Evolutionary conservation across 2,113 vertebrate species (phyloP).

Genomic region (Dasypus novemcinctus): DNA sequence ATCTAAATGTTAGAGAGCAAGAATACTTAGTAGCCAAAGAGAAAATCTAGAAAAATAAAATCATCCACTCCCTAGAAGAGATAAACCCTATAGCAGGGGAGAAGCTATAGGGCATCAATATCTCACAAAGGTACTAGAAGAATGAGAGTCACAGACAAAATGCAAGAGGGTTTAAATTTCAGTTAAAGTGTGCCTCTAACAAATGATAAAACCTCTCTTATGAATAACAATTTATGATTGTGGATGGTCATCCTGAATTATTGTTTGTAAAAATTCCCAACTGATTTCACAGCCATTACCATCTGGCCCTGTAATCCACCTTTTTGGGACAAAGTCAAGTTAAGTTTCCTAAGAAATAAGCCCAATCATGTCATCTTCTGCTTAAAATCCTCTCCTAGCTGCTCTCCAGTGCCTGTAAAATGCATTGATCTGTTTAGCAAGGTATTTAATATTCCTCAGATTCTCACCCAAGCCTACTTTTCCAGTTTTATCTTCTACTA

Average conservation of each 20-base stretch:
- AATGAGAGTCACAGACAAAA: neutral
- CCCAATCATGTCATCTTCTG: neutral
- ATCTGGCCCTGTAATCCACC: neutral
- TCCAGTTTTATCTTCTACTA: neutral
- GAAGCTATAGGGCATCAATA: neutral
- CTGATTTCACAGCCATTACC: neutral
- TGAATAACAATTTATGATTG: neutral
- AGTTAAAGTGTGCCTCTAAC: neutral
- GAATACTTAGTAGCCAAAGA: neutral
- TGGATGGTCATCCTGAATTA: neutral
- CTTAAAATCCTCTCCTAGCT: neutral
- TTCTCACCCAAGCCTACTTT: neutral
- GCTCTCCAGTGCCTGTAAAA: neutral
- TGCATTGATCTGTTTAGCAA: neutral
- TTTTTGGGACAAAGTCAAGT: slow-evolving; percentile 17
- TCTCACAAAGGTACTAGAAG: neutral
- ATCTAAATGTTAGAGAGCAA: neutral
- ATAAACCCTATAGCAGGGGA: neutral
- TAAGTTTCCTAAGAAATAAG: neutral
- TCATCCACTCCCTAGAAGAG: neutral
- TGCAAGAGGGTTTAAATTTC: neutral
- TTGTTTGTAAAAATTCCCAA: neutral
- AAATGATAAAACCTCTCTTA: neutral
- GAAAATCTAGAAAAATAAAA: neutral
- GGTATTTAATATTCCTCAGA: neutral